Evolutionary conservation across 2,113 vertebrate genomes (phyloP), one percentile per base, ranked within the genome.

Genomic region (Ptilonorhynchus violaceus): DNA sequence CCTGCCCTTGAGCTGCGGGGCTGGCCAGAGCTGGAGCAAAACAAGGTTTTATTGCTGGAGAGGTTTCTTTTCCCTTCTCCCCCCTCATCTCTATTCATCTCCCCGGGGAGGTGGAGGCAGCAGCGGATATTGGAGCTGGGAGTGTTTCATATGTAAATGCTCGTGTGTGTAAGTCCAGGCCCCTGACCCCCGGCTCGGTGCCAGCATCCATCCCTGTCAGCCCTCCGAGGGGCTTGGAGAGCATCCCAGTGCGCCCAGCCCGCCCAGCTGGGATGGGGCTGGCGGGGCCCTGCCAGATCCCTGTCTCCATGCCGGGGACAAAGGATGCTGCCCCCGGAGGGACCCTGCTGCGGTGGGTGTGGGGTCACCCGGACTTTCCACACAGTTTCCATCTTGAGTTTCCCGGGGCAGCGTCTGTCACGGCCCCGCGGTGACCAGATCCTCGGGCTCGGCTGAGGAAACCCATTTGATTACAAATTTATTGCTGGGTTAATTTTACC

Each of bases 91-190:
- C 92, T 96, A 93, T 97, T 93, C 96, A 93, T 92, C 75, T 90
- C 92, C 89, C 72, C 70, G 1, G 96, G 96, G 93, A 95, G 92
- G 78, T 76, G 92, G 94, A 93, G 93, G 56, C 96, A 90, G 94
- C 81, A 46, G 88, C 55, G 85, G 96, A 96, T 96, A 96, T 86
- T 88, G 93, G 96, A 94, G 93, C 93, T 95, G 94, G 88, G 82
- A 94, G 78, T 14, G 5, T 96, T 97, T 97, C 96, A 95, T 96
- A 96, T 97, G 96, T 88, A 96, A 97, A 97, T 97, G 96, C 19
- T 85, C 5, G 37, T 69, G 95, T n/a, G 85, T 92, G 53, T 39
- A 59, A 93, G 93, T 67, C 72, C 96, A 85, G 92, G 85, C 85
- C 94, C 93, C 96, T 96, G 93, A 94, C 93, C 96, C 95, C 89